Conservation (phyloP, 1,140 invertebrate species). For the Listronotus bonariensis region DNA sequence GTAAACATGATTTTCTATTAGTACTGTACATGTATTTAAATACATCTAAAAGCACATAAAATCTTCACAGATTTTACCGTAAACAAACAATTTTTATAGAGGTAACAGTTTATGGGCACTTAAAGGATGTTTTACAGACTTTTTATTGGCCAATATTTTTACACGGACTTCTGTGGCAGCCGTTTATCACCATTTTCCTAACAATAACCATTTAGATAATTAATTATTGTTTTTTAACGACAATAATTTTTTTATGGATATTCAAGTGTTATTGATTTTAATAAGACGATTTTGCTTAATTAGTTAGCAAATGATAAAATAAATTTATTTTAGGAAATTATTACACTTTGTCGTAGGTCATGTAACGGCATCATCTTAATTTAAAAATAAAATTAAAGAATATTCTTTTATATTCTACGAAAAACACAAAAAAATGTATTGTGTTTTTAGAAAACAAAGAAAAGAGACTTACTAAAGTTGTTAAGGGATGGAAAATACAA, state of each 20-base stretch:
- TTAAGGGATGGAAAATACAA: too few species aligned
- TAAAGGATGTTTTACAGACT: conserved; percentile 35
- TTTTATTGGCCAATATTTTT: conserved; percentile 33
- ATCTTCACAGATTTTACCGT: conserved; percentile 24
- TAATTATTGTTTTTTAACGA: conserved; percentile 18
- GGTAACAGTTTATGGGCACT: conserved; percentile 25
- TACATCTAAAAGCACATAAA: conserved; percentile 15
- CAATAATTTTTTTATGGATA: conserved; percentile 23
- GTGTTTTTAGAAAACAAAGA: too few species aligned
- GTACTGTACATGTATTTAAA: conserved; percentile 6
- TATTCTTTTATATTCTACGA: too few species aligned
- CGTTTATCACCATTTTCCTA: conserved; percentile 32
- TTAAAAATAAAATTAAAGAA: too few species aligned
- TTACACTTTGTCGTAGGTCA: too few species aligned
- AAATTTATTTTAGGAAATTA: not conserved
- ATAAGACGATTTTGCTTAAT: not conserved
- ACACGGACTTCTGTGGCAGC: conserved; percentile 29
- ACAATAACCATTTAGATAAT: conserved; percentile 28
- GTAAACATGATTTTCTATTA: too few species aligned
- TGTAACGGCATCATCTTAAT: too few species aligned
- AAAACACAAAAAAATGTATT: too few species aligned
- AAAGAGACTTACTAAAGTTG: too few species aligned
- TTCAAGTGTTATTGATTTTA: conserved; percentile 2
- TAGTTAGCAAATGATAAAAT: not conserved
- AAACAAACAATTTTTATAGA: conserved; percentile 33